Conservation (phyloP, 2,888 invertebrate genomes). For the Adela reaumurella region DNA sequence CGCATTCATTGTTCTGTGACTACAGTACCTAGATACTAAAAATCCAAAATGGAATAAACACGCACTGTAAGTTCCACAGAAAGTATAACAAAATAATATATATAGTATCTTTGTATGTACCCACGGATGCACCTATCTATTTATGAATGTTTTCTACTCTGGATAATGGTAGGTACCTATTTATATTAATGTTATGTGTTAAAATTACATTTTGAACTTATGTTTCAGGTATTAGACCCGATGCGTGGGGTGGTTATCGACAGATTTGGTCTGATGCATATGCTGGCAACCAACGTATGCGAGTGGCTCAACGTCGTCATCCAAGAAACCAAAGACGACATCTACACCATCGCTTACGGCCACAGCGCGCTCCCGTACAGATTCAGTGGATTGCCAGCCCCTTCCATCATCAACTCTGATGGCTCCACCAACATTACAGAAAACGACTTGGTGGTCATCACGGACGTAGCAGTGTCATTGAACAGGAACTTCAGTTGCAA, state of each 20-base stretch:
- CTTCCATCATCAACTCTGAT: neutral
- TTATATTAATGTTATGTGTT: too few relatives aligned
- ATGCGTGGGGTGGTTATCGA: constrained; percentile 46
- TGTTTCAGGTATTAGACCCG: constrained; percentile 37
- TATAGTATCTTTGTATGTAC: too few relatives aligned
- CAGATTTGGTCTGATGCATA: constrained; percentile 91
- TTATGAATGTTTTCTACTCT: too few relatives aligned
- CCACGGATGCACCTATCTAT: too few relatives aligned
- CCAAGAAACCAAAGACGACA: constrained; percentile 85
- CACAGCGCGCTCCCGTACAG: constrained; percentile 22
- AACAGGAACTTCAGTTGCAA: constrained; percentile 32
- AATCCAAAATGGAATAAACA: too few relatives aligned
- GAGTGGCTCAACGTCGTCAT: constrained; percentile 88
- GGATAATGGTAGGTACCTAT: too few relatives aligned
- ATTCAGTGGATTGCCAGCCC: neutral
- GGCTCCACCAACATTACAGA: constrained; percentile 34
- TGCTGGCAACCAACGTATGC: constrained; percentile 89
- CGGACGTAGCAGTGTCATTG: constrained; percentile 16
- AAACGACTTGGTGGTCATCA: constrained; percentile 21
- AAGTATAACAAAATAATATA: too few relatives aligned
- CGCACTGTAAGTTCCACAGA: too few relatives aligned
- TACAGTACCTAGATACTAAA: too few relatives aligned
- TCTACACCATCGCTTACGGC: constrained; percentile 49
- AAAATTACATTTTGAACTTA: too few relatives aligned
- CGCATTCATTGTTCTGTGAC: too few relatives aligned